A percentile compares a stretch with the other conserved stretches of the same genome.
phyloP scores from a whole-genome alignment of 2,113 vertebrate genomes.

The Columba livia region DNA sequence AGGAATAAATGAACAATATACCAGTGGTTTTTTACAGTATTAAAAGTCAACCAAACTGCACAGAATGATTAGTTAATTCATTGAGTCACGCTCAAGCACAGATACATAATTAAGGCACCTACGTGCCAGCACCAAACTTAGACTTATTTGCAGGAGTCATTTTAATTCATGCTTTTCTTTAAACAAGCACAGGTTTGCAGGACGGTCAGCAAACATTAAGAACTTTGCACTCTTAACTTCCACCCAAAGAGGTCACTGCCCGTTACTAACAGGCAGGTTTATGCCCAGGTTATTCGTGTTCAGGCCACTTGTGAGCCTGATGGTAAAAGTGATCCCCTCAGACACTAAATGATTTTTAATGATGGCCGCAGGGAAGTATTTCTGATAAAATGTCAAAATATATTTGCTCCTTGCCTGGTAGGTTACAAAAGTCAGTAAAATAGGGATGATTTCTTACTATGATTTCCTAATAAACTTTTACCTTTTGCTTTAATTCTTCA shows the following conservation, averaged over 20 bases:
- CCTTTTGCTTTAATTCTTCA: slow-evolving; percentile 83
- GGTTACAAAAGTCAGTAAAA: background rate
- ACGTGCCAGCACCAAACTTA: background rate
- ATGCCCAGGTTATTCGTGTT: background rate
- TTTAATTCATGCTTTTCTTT: background rate
- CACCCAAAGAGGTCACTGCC: background rate
- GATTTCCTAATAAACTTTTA: slow-evolving; percentile 40
- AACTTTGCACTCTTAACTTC: background rate
- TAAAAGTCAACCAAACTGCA: background rate
- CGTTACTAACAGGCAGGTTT: background rate
- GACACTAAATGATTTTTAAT: background rate
- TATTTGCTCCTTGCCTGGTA: background rate
- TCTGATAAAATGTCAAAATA: background rate
- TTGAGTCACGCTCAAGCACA: background rate
- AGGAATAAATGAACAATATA: background rate
- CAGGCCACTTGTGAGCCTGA: background rate
- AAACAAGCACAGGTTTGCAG: background rate
- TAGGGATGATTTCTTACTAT: background rate
- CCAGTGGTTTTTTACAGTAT: background rate
- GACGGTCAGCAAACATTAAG: background rate
- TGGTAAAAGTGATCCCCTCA: background rate
- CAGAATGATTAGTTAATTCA: background rate
- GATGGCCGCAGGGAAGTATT: background rate
- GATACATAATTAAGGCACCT: background rate
- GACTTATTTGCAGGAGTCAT: background rate